Percentiles rank a stretch among this genome's conserved stretches.
phyloP scores from a whole-genome alignment of 1,140 invertebrate genomes.

The Hormaphis cornu region DNA sequence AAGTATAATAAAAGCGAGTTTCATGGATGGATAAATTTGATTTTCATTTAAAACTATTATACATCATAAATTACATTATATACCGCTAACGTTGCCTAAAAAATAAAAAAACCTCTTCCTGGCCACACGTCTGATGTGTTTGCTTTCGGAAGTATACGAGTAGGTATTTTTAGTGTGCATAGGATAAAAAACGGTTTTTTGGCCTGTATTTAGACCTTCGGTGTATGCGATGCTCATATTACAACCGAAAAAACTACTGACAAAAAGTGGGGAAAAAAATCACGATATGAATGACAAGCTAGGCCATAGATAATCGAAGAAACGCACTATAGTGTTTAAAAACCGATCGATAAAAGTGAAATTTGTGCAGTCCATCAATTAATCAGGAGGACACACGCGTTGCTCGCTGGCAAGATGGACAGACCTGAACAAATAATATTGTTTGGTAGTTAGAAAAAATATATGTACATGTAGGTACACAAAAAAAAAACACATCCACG shows the following conservation, averaged over 20 bases:
- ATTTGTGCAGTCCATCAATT: not conserved
- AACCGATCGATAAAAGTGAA: conserved; percentile 13
- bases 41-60: too few relatives aligned
- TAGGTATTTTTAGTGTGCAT: too few relatives aligned
- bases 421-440: conserved; percentile 1
- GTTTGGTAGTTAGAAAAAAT: not conserved
- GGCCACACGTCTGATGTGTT: not conserved
- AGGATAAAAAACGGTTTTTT: not conserved
- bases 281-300: not conserved
- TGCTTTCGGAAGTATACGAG: not conserved
- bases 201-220: not conserved
- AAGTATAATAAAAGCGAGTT: too few relatives aligned
- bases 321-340: not conserved
- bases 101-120: not conserved
- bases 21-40: too few relatives aligned
- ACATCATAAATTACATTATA: too few relatives aligned
- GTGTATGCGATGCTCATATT: not conserved
- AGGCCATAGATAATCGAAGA: conserved; percentile 12
- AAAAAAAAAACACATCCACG: not conserved
- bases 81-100: too few relatives aligned
- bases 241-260: not conserved
- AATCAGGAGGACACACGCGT: not conserved
- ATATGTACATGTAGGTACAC: too few relatives aligned
- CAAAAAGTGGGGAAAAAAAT: not conserved
- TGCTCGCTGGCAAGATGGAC: not conserved